Evolutionary conservation across 2,797 vertebrate genomes (phyloP), one percentile per base, ranked within the genome.

Genomic region (Coranthus polyacanthus): DNA sequence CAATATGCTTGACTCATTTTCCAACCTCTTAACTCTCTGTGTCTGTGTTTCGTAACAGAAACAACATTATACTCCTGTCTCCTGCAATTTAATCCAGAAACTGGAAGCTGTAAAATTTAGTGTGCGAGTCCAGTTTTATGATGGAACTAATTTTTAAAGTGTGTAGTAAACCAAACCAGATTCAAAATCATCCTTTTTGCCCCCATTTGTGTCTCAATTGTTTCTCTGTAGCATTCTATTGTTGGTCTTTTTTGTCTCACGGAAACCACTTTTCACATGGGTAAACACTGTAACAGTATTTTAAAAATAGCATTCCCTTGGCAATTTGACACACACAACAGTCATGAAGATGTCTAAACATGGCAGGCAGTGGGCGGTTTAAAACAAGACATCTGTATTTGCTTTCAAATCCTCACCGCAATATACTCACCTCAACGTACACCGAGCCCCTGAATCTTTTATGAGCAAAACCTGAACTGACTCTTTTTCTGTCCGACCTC

Each of bases 71-170:
- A 84, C 55, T 78, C 68, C 57, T 85, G 85, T 89, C 87, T 87
- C 78, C 75, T 72, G 67, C 85, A 85, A 87, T 92, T 88, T 63
- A 78, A 86, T 83, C 60, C 68, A 86, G 50, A 80, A 85, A 88
- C 83, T 86, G 87, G 67, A 89, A 88, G 75, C 85, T 67, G 69
- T 93, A 83, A 90, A 89, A 80, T 81, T 51, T 52, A 20, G 74
- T 72, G 54, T 77, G 58, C 57, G 68, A 75, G 72, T 81, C 77
- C 73, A 78, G 72, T 75, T 89, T 88, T 79, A 82, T 78, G 83
- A 92, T 88, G 85, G 81, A 88, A 84, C 83, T 79, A 88, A 89
- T 92, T 90, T 88, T 80, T 75, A 46, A 88, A 88, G 83, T 82
- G 88, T 82, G 71, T 74, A 67, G 52, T 87, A 90, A 93, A 92